Evolutionary conservation across 2,888 invertebrate species (phyloP), one percentile per base, ranked within the genome.

Genomic region (Alloscopus bannaensis): DNA sequence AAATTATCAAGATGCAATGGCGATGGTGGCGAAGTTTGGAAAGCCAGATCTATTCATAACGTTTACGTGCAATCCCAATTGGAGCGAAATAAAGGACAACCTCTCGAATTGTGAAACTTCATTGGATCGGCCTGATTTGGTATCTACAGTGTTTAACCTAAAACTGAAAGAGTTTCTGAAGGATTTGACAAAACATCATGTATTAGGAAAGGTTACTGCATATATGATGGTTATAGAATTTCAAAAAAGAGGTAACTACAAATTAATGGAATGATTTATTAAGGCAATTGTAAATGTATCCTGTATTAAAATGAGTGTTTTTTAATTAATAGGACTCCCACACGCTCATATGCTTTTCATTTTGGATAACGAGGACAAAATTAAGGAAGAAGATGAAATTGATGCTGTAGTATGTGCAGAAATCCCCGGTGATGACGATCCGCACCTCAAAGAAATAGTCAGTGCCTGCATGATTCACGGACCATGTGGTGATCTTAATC

Each of bases 41-140:
- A 24, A 26, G 11, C 55, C 55, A 1, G 55, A 55, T 26, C 26
- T 55, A n/a, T 90, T 89, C 82, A 83, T 89, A 4, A 89, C 89
- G n/a, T 87, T 89, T 83, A 89, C 89, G 0, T 88, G 88, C 78
- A 89, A 89, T 85, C 88, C 88, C 1, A 87, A 87, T 68, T 89
- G 89, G 88, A 76, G 66, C 20, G 88, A 89, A 85, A 88, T 89
- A 18, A 60, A 50, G 28, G 86, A 87, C 65, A 87, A 87, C 82
- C 70, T 88, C 22, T 22, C 69, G 29, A 18, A n/a, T 0, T 11
- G 20, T 2, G 57, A 81, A 64, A 42, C 28, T 42, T 78, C 87
- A 3, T 76, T 81, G 47, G 85, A 88, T 85, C 83, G 88, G 50
- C 88, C 88, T 4, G 88, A 89, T 81, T 77, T 89, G 47, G 86